Percentiles rank a stretch among this genome's conserved stretches.
Conservation (phyloP, 1,140 invertebrate species). For the Drosophila bifasciata region DNA sequence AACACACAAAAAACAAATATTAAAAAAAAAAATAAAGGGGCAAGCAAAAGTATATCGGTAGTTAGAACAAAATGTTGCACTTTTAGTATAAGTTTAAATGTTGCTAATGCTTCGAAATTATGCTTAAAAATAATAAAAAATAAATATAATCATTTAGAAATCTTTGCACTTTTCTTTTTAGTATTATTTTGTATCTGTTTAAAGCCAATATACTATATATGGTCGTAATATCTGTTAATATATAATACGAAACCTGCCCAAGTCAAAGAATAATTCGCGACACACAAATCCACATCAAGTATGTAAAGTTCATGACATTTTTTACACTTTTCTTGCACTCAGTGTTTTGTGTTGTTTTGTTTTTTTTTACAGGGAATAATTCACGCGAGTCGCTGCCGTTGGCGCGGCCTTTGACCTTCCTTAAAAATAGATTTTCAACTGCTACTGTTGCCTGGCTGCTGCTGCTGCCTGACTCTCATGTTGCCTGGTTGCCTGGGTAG, state of each 20-base stretch:
- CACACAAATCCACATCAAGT: not conserved
- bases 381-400: constrained; percentile 6
- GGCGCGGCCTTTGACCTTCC: not conserved
- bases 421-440: constrained; percentile 39
- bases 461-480: not conserved
- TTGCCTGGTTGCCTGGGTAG: not conserved
- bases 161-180: too few relatives aligned
- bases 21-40: not conserved
- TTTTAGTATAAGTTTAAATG: not conserved
- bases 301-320: not conserved
- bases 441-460: constrained; percentile 5
- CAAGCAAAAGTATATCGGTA: too few relatives aligned
- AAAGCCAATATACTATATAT: too few relatives aligned
- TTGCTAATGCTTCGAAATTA: too few relatives aligned
- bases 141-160: too few relatives aligned
- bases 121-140: too few relatives aligned
- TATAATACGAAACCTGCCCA: too few relatives aligned
- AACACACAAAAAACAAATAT: not conserved
- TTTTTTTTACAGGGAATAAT: constrained; percentile 9
- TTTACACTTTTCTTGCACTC: not conserved
- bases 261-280: too few relatives aligned
- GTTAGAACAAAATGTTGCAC: too few relatives aligned
- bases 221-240: too few relatives aligned
- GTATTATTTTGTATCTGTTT: too few relatives aligned
- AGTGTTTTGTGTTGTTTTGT: constrained; percentile 13